Conservation (phyloP, 2,113 vertebrate genomes). For the Rhinopomastus cyanomelas region DNA sequence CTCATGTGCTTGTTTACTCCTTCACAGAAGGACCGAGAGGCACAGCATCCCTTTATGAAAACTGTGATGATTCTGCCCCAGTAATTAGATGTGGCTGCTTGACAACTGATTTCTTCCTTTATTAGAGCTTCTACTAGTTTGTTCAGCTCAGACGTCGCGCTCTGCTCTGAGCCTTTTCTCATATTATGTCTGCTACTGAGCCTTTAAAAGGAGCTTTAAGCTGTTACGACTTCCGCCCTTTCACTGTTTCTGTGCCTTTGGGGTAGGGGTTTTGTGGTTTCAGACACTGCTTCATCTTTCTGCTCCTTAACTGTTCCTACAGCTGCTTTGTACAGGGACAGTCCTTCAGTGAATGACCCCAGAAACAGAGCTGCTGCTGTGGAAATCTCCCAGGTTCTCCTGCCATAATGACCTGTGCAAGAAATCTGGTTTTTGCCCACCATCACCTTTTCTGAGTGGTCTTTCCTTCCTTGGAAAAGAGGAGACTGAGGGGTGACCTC, state of each 20-base stretch:
- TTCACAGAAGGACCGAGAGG: neutral
- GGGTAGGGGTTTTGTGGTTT: neutral
- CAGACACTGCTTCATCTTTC: neutral
- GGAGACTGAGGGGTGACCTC: no score
- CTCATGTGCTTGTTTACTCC: neutral
- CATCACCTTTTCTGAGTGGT: neutral
- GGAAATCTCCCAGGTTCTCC: neutral
- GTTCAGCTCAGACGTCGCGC: neutral
- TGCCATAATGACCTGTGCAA: neutral
- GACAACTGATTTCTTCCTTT: neutral
- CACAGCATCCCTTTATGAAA: neutral
- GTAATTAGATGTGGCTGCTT: constrained; percentile 11
- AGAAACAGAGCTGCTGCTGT: neutral
- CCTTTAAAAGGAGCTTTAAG: constrained; percentile 15
- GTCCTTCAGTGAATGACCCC: neutral
- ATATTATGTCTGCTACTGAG: neutral
- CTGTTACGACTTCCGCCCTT: neutral
- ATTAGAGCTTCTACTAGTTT: constrained; percentile 11
- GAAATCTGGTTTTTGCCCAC: neutral
- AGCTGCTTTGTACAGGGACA: neutral
- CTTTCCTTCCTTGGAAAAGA: no score
- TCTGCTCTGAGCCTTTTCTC: neutral
- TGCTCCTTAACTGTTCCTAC: neutral
- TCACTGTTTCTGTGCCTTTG: neutral
- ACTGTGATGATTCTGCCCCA: neutral